Conservation (phyloP, 2,797 vertebrate genomes). For the Molossus molossus region DNA sequence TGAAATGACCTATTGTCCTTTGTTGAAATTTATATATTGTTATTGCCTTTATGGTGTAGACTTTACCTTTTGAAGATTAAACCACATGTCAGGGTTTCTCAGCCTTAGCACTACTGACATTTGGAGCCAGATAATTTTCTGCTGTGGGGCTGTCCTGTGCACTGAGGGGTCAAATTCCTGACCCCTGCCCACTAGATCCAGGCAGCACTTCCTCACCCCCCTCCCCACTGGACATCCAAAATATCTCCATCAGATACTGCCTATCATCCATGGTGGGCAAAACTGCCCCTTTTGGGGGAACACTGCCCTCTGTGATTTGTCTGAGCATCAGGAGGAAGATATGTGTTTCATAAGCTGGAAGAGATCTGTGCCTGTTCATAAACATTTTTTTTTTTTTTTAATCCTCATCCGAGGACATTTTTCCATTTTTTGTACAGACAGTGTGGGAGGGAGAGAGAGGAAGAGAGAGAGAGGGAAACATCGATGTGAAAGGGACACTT, state of each 20-base stretch:
- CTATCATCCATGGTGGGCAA: neutral
- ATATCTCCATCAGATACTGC: neutral
- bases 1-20: neutral
- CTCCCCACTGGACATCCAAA: neutral
- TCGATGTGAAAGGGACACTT: no score
- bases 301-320: neutral
- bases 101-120: neutral
- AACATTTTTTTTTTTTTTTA: no score
- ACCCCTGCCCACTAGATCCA: neutral
- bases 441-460: no score
- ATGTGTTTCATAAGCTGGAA: neutral
- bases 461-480: no score
- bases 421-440: no score
- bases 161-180: neutral
- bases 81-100: neutral
- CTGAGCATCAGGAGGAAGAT: neutral
- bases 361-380: neutral
- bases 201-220: neutral
- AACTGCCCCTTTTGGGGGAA: neutral
- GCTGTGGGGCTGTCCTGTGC: neutral
- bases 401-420: no score
- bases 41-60: neutral
- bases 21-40: neutral
- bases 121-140: neutral
- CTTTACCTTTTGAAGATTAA: constrained; percentile 46